Evolutionary conservation across 2,797 vertebrate genomes (phyloP).

Genomic region (Myripristis murdjan): DNA sequence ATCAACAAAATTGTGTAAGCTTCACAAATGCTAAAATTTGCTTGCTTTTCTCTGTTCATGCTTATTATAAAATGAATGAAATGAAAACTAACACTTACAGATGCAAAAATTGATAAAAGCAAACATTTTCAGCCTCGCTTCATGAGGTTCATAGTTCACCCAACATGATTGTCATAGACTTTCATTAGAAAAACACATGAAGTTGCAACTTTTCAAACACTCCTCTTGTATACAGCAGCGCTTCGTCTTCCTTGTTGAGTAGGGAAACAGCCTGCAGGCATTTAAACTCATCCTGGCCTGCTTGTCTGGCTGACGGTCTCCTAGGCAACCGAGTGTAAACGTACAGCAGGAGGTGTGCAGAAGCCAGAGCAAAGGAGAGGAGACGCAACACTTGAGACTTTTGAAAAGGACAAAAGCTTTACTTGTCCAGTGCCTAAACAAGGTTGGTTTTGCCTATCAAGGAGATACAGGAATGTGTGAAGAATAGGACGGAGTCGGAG

Average conservation of each 20-base stretch:
- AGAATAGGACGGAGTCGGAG: background rate
- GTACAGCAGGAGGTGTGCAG: conserved; percentile 65
- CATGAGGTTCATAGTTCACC: no score
- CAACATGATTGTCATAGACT: no score
- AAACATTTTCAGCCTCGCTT: no score
- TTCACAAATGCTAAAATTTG: no score
- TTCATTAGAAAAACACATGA: no score
- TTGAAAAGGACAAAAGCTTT: conserved; percentile 38
- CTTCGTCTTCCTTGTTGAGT: conserved; percentile 1
- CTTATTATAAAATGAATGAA: no score
- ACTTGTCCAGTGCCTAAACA: conserved; percentile 20
- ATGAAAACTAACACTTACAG: no score
- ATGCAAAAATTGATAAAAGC: no score
- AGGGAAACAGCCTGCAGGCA: conserved; percentile 12
- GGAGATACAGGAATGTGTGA: background rate
- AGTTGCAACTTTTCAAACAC: no score
- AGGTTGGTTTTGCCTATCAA: background rate
- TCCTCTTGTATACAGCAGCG: background rate
- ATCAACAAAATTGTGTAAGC: no score
- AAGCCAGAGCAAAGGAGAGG: conserved; percentile 36
- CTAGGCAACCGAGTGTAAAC: conserved; percentile 84
- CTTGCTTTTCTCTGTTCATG: no score
- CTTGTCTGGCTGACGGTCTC: conserved; percentile 64
- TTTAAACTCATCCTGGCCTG: conserved; percentile 50
- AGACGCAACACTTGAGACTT: conserved; percentile 37